phyloP scores from a whole-genome alignment of 1,140 invertebrate species.

The Bombus polaris region DNA sequence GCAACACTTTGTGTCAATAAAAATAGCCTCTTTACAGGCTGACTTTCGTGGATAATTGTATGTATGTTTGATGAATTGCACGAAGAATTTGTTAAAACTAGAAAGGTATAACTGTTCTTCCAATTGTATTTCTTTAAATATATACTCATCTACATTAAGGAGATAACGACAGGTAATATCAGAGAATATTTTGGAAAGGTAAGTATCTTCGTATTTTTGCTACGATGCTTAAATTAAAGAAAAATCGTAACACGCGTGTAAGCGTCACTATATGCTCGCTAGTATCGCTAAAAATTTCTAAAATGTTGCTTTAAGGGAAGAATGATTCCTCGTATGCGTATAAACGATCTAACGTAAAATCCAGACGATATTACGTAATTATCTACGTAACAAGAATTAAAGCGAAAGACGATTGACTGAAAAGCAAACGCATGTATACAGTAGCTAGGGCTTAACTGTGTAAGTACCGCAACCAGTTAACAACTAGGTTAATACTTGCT shows the following conservation, averaged over 20 bases:
- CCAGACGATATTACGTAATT: not conserved
- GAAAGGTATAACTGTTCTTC: too few species aligned
- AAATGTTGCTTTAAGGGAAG: not conserved
- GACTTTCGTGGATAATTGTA: too few species aligned
- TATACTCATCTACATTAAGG: too few species aligned
- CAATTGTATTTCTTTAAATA: too few species aligned
- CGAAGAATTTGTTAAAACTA: too few species aligned
- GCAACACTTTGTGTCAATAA: too few species aligned
- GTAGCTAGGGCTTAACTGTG: not conserved
- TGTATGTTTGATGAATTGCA: too few species aligned
- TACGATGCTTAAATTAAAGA: not conserved
- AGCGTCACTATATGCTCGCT: rapidly evolving
- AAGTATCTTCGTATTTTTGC: too few species aligned
- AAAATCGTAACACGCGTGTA: not conserved
- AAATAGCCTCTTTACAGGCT: too few species aligned
- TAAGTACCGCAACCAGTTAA: constrained; percentile 18
- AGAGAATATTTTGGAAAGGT: too few species aligned
- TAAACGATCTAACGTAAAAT: not conserved
- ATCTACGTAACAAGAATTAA: not conserved
- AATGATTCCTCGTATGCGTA: too few species aligned
- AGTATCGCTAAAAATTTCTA: not conserved
- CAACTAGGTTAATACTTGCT: constrained; percentile 35
- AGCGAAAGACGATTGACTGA: not conserved
- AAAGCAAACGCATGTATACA: not conserved
- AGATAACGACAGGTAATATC: too few species aligned